Base-by-base conservation (phyloP, 64 coral and sea anemone genomes). In the Stichodactyla mertensii region DNA sequence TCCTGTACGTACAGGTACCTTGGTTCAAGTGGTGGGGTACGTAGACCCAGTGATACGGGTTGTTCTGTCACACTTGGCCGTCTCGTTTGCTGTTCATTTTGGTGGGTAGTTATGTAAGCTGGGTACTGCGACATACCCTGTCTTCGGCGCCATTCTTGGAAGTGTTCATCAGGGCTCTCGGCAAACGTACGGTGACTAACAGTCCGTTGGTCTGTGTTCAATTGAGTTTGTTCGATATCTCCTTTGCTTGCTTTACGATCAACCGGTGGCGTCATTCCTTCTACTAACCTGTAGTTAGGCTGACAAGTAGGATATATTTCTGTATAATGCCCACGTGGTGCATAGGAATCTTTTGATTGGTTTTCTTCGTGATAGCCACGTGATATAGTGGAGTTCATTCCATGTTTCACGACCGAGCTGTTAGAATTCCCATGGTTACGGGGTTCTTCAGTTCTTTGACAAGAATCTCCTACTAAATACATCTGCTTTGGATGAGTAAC, bases 151-250 rank as follows among this genome's bases (percentile, higher is more conserved):
- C 90, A 92, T 55, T 92, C 85, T 59, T 86, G 77, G 55, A 92
- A 92, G 55, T 92, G 90, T 52, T 87, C 90, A 52, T 92, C 85
- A 6, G 55, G 84, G 77, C 85, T 92, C 23, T 92, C 84, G 10
- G 78, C 27, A 16, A 80, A 87, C 24, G 90, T 85, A 61, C 12
- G 90, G 55, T 52, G 78, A 81, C 51, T 53, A 6, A 81, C 15
- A 52, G 51, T 81, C 53, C 24, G n/a, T 27, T 74, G 24, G 4
- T 74, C 69, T 23, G n/a, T 26, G 69, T 31, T 74, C 4, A 74
- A 13, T 74, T 74, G 69, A 74, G 4, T 14, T 13, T 74, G 69
- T 36, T 74, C 69, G 1, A 27, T 10, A 27, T 74, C 23, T 31
- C 7, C n/a, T 74, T 74, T 74, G 24, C 24, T 74, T 74, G 7